Evolutionary conservation across 1,140 invertebrate species (phyloP).

Genomic region (Caenorhabditis briggsae): DNA sequence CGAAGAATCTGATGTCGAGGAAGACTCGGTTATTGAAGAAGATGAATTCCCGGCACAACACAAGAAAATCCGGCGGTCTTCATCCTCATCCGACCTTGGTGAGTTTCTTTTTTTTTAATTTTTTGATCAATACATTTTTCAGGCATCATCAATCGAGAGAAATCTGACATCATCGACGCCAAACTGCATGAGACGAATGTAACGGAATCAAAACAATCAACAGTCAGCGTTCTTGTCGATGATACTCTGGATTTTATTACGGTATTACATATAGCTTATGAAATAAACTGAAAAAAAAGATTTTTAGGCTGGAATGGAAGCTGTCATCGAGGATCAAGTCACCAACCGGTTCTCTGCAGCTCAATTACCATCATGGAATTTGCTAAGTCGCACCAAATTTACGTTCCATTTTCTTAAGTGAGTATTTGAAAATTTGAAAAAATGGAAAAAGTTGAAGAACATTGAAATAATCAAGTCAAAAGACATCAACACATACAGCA

Average conservation of each 20-base stretch:
- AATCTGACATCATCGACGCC: constrained; percentile 65
- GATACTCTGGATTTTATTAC: constrained; percentile 68
- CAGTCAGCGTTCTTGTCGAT: constrained; percentile 65
- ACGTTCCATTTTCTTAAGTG: constrained; percentile 73
- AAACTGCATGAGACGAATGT: constrained; percentile 63
- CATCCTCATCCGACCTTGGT: constrained; percentile 13
- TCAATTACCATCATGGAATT: constrained; percentile 75
- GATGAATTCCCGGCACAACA: background rate
- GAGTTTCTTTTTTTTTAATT: background rate
- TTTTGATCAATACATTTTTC: background rate
- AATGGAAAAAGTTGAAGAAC: too few relatives aligned
- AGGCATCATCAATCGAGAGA: constrained; percentile 66
- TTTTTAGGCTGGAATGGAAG: constrained; percentile 73
- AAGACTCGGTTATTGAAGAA: background rate
- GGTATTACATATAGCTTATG: constrained; percentile 1
- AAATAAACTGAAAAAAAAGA: background rate
- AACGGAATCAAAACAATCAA: constrained; percentile 59
- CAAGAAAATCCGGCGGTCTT: background rate
- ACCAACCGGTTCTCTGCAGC: constrained; percentile 76
- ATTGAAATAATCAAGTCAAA: too few relatives aligned
- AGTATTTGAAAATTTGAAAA: background rate
- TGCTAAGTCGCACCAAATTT: constrained; percentile 73
- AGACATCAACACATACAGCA: too few relatives aligned
- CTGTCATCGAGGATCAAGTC: constrained; percentile 78
- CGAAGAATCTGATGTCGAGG: background rate